phyloP scores from a whole-genome alignment of 2,113 vertebrate species.

The Opisthocomus hoazin region DNA sequence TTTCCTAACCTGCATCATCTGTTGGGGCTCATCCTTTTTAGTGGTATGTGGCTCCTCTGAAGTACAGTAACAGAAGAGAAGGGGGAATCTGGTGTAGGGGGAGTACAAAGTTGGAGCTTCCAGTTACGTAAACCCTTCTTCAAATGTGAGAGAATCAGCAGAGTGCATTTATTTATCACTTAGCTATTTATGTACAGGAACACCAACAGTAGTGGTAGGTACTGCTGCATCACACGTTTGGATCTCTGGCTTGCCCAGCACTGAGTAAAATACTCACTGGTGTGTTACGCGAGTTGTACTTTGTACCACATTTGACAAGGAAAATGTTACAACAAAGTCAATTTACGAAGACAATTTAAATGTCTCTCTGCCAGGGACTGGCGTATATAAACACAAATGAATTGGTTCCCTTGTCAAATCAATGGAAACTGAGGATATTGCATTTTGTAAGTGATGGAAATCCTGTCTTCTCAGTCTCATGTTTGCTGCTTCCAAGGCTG shows the following conservation, averaged over 20 bases:
- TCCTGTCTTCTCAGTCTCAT: background rate
- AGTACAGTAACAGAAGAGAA: background rate
- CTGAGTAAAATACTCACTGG: background rate
- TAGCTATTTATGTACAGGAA: background rate
- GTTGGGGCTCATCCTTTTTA: background rate
- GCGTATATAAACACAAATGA: conserved; percentile 6
- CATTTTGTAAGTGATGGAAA: conserved; percentile 25
- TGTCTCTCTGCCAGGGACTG: background rate
- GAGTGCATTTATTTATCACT: background rate
- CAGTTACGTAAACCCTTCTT: background rate
- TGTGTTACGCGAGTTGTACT: background rate
- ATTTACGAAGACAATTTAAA: conserved; percentile 5
- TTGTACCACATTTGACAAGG: background rate
- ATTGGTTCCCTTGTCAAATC: conserved; percentile 17
- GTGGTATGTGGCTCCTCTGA: background rate
- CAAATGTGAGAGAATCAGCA: background rate
- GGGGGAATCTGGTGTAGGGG: background rate
- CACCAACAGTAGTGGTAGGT: background rate
- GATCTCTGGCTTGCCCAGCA: background rate
- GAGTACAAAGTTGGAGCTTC: background rate
- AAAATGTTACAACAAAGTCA: conserved; percentile 11
- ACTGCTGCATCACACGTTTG: accelerated
- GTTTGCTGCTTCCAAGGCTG: background rate
- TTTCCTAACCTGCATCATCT: too few species aligned
- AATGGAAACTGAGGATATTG: background rate